Evolutionary conservation across 2,113 vertebrate species (phyloP).

Genomic region (Gopherus flavomarginatus): DNA sequence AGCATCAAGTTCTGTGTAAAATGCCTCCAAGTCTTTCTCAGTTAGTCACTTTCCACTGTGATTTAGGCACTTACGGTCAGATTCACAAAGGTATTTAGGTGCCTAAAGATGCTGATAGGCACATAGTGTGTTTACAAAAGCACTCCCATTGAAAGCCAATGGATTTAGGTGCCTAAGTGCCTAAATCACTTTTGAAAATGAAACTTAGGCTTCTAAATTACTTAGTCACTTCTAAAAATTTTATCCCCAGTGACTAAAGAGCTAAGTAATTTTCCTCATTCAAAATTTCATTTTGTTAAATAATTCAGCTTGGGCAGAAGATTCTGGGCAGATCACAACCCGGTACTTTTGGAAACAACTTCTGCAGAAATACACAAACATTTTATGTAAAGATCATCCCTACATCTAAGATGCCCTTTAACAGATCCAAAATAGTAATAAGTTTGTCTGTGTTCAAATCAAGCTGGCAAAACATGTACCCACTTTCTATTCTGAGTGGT

Average conservation of each 20-base stretch:
- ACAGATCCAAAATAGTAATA: not conserved
- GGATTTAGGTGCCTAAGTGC: not conserved
- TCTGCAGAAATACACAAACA: not conserved
- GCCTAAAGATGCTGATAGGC: not conserved
- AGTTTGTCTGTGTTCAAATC: not conserved
- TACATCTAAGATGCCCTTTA: not conserved
- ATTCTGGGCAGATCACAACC: not conserved
- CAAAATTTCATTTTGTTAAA: not conserved
- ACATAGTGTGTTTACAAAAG: not conserved
- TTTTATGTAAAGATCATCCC: not conserved
- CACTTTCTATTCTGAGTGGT: not conserved
- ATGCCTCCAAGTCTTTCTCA: not conserved
- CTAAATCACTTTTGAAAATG: not conserved
- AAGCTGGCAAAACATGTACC: not conserved
- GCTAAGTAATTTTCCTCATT: rapidly evolving
- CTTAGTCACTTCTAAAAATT: not conserved
- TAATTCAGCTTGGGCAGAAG: not conserved
- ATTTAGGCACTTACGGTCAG: not conserved
- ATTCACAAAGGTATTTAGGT: not conserved
- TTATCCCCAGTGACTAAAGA: not conserved
- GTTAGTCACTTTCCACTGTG: not conserved
- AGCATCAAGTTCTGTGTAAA: not conserved
- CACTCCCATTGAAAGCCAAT: not conserved
- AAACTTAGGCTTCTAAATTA: not conserved
- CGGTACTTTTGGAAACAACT: not conserved